Evolutionary conservation across 2,113 vertebrate species (phyloP).

Genomic region (Percopsis transmontana): DNA sequence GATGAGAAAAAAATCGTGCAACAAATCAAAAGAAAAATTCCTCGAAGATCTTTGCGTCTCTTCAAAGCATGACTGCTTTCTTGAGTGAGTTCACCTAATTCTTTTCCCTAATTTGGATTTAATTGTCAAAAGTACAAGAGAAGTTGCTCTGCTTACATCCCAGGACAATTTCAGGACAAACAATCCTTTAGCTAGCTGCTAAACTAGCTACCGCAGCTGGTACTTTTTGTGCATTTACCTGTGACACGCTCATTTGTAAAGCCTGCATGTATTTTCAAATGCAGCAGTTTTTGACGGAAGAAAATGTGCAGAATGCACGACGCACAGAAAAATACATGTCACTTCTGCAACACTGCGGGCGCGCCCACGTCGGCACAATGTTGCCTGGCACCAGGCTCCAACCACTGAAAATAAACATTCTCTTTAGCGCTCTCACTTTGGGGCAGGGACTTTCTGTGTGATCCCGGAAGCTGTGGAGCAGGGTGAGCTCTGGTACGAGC

Average conservation of each 20-base stretch:
- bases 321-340: background rate
- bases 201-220: background rate
- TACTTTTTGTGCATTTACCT: background rate
- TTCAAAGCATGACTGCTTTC: slow-evolving; percentile 2
- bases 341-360: slow-evolving; percentile 5
- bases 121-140: too few species aligned
- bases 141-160: too few species aligned
- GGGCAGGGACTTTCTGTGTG: slow-evolving; percentile 22
- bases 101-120: too few species aligned
- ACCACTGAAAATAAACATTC: background rate
- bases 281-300: background rate
- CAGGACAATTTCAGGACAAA: too few species aligned
- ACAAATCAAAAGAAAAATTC: slow-evolving; percentile 25
- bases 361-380: background rate
- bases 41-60: slow-evolving; percentile 36
- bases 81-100: background rate
- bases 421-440: slow-evolving; percentile 65
- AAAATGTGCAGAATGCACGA: background rate
- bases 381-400: background rate
- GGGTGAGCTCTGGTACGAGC: slow-evolving; percentile 81
- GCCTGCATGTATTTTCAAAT: background rate
- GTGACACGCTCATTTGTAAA: background rate
- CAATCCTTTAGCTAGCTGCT: too few species aligned
- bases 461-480: slow-evolving; percentile 76
- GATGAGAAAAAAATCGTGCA: slow-evolving; percentile 23